Base-by-base conservation (phyloP, 2,113 vertebrate species). In the Montifringilla adamsi region DNA sequence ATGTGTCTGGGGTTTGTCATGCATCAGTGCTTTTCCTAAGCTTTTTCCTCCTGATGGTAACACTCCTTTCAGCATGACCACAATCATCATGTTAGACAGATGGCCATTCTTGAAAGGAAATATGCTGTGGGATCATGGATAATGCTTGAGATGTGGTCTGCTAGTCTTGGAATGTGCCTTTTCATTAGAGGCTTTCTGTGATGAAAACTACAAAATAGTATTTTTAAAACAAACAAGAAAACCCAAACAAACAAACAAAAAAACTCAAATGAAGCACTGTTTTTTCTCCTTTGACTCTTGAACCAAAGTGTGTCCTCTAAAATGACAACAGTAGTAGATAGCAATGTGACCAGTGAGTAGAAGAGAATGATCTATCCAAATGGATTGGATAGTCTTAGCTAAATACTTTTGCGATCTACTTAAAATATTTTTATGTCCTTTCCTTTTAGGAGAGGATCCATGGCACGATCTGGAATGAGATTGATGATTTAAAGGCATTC, bases 391-490 rank as follows among this genome's bases (percentile, higher is more conserved):
- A 20, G 37, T 70, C 37, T 80, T 76, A 75, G 43, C 17, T 80
- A 78, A 63, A 90, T 73, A 13, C 12, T 75, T 95, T 82, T 72
- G 13, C 26, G 84, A 1, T 67, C 39, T 82, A n/a, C 19, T 83
- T 78, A 83, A 95, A 92, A 43, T 72, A 33, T n/a, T n/a, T n/a
- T n/a, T n/a, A n/a, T 33, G 8, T 53, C 8, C 3, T 90, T 93
- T 79, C 77, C 26, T 74, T 67, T 62, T 92, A 99, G 99, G 99
- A 99, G 62, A 98, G 98, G 95, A 98, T 99, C 94, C 98, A 98
- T 49, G 98, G 98, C 77, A 99, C 99, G 33, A 98, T 99, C 82
- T 99, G 99, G 99, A 98, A 98, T 84, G 99, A 99, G 78, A 99
- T 99, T 15, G 99, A 99, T 92, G 99, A 99, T 97, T 97, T 98